phyloP scores from a whole-genome alignment of 2,888 invertebrate species.

The Eristalis intricaria region DNA sequence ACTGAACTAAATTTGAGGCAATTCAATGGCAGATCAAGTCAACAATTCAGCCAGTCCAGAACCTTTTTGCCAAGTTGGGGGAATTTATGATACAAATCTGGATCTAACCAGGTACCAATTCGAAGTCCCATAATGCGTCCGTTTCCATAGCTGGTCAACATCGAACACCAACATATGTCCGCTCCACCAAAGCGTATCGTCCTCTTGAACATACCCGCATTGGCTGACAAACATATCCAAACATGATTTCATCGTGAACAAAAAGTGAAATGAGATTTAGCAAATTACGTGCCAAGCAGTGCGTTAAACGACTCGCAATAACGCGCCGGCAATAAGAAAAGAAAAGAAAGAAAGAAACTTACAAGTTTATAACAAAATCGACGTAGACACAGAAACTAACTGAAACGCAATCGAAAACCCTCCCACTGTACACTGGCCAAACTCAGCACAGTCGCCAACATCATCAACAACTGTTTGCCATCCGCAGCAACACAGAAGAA shows the following conservation, averaged over 20 bases:
- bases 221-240: not conserved
- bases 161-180: too few species aligned
- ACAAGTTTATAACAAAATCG: slow-evolving; percentile 4
- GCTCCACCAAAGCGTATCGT: not conserved
- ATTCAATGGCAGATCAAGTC: too few species aligned
- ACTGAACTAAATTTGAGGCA: too few species aligned
- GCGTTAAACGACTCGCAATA: slow-evolving; percentile 61
- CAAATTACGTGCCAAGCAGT: slow-evolving; percentile 52
- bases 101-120: too few species aligned
- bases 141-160: too few species aligned
- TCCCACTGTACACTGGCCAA: not conserved
- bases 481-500: slow-evolving; percentile 25
- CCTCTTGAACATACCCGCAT: not conserved
- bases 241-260: not conserved
- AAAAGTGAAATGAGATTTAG: slow-evolving; percentile 13
- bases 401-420: slow-evolving; percentile 27
- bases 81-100: too few species aligned
- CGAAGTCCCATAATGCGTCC: too few species aligned
- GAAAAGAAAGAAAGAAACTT: slow-evolving; percentile 11
- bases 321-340: slow-evolving; percentile 15
- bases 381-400: slow-evolving; percentile 37
- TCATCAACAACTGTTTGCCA: slow-evolving; percentile 27
- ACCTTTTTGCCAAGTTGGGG: too few species aligned
- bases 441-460: not conserved
- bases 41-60: too few species aligned